Percentiles rank a stretch among this genome's conserved stretches.
Evolutionary conservation across 2,113 vertebrate species (phyloP).

Genomic region (Embiotoca jacksoni): DNA sequence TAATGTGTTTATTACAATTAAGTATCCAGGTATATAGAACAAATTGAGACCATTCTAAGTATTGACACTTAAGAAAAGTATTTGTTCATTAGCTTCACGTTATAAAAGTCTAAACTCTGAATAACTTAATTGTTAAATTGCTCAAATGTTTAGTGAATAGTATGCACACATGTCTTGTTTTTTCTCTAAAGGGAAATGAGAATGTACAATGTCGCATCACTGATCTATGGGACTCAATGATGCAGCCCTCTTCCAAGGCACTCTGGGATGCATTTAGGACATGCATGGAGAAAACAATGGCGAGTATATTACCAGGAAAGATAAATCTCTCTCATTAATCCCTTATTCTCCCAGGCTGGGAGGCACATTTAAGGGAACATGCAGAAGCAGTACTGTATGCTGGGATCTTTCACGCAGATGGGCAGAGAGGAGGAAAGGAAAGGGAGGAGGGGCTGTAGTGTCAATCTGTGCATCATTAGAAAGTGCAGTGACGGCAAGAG

Average conservation of each 20-base stretch:
- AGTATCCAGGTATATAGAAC: not conserved
- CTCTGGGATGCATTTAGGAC: slow-evolving; percentile 78
- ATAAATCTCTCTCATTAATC: slow-evolving; percentile 88
- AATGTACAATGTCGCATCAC: slow-evolving; percentile 49
- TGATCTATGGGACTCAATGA: slow-evolving; percentile 78
- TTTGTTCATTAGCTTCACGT: not conserved
- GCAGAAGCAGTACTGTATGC: slow-evolving; percentile 71
- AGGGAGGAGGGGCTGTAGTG: slow-evolving; percentile 63
- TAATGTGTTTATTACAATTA: slow-evolving; percentile 13
- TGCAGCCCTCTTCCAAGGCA: slow-evolving; percentile 76
- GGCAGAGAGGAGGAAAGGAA: slow-evolving; percentile 56
- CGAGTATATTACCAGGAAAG: slow-evolving; percentile 80
- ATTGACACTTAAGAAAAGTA: not conserved
- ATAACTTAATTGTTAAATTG: slow-evolving; percentile 29
- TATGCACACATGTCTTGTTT: slow-evolving; percentile 1
- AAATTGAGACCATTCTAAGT: not conserved
- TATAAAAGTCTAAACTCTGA: slow-evolving; percentile 18
- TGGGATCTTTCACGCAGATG: slow-evolving; percentile 80
- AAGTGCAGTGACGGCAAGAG: slow-evolving; percentile 63
- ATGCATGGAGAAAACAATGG: slow-evolving; percentile 80
- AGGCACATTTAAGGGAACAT: slow-evolving; percentile 79
- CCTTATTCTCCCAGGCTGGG: slow-evolving; percentile 80
- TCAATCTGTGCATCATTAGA: slow-evolving; percentile 84
- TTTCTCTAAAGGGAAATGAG: slow-evolving; percentile 50
- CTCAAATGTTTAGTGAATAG: slow-evolving; percentile 44